Evolutionary conservation across 53 echinoderm and acorn worm species (phyloP).

Genomic region (Echinarachnius parma): DNA sequence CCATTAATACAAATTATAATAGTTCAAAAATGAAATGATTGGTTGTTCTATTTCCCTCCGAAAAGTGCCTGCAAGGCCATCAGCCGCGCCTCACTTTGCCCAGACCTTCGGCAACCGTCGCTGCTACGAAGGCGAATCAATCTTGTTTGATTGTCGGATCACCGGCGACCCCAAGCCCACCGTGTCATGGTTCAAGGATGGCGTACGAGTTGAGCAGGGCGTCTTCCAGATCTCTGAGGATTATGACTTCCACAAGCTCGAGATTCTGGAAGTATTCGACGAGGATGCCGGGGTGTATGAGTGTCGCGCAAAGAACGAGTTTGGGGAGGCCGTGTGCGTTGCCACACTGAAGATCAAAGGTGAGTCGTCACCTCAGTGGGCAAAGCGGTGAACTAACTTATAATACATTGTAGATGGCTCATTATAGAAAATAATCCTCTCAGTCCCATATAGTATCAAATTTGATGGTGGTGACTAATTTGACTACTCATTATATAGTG

Average conservation of each 20-base stretch:
- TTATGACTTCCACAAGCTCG: slow-evolving; percentile 60
- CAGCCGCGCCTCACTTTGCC: slow-evolving; percentile 81
- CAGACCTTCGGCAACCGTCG: slow-evolving; percentile 78
- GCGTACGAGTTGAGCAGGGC: slow-evolving; percentile 61
- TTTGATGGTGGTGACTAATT: too few relatives aligned
- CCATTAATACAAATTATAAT: too few relatives aligned
- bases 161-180: slow-evolving; percentile 72
- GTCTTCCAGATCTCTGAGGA: slow-evolving; percentile 68
- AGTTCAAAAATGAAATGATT: too few relatives aligned
- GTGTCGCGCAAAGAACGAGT: slow-evolving; percentile 79
- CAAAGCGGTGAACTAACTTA: slow-evolving; percentile 20
- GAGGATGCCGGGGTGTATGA: slow-evolving; percentile 86
- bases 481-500: too few relatives aligned
- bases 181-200: slow-evolving; percentile 87
- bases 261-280: slow-evolving; percentile 82
- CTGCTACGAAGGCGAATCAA: slow-evolving; percentile 76
- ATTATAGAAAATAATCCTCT: too few relatives aligned
- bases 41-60: too few relatives aligned
- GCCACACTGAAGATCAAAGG: slow-evolving; percentile 83
- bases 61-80: slow-evolving; percentile 49
- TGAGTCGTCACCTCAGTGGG: slow-evolving; percentile 52
- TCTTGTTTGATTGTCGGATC: slow-evolving; percentile 77
- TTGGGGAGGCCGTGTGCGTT: slow-evolving; percentile 78
- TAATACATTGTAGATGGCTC: too few relatives aligned
- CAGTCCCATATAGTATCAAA: too few relatives aligned